Evolutionary conservation across 1,140 invertebrate species (phyloP).

Genomic region (Listronotus oregonensis): DNA sequence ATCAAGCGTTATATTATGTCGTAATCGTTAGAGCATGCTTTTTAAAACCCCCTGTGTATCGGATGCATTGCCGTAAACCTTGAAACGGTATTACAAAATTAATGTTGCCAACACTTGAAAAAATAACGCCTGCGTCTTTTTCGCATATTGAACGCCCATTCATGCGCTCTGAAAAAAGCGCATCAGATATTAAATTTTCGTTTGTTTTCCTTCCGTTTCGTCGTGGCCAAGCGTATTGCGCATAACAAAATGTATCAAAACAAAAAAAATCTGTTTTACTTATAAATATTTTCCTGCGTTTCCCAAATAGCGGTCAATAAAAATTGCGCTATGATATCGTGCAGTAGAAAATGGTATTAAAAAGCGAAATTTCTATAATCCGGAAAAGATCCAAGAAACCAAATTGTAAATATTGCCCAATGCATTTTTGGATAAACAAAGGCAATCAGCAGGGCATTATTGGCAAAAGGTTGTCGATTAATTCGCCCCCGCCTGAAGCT

Average conservation of each 20-base stretch:
- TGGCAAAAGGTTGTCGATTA: slow-evolving; percentile 28
- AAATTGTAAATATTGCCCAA: slow-evolving; percentile 14
- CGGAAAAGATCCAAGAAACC: slow-evolving; percentile 10
- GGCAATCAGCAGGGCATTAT: slow-evolving; percentile 33
- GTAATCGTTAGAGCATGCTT: no score
- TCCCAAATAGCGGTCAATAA: no score
- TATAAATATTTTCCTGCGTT: no score
- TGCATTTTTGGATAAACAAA: slow-evolving; percentile 38
- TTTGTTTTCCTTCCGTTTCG: background rate
- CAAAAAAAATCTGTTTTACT: no score
- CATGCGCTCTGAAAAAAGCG: slow-evolving; percentile 1
- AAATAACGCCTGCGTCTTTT: background rate
- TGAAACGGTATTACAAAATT: no score
- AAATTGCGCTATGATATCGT: no score
- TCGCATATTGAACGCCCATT: slow-evolving; percentile 1
- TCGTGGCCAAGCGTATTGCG: background rate
- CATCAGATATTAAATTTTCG: background rate
- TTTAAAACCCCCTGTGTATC: no score
- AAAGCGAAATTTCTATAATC: background rate
- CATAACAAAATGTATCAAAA: background rate
- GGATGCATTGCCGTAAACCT: no score
- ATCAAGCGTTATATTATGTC: no score
- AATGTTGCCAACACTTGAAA: background rate
- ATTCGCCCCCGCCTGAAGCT: slow-evolving; percentile 30
- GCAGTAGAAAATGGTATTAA: background rate